A percentile compares a stretch with the other conserved stretches of the same genome.
Conservation (phyloP, 1,140 invertebrate genomes). For the Brachionus koreanus region DNA sequence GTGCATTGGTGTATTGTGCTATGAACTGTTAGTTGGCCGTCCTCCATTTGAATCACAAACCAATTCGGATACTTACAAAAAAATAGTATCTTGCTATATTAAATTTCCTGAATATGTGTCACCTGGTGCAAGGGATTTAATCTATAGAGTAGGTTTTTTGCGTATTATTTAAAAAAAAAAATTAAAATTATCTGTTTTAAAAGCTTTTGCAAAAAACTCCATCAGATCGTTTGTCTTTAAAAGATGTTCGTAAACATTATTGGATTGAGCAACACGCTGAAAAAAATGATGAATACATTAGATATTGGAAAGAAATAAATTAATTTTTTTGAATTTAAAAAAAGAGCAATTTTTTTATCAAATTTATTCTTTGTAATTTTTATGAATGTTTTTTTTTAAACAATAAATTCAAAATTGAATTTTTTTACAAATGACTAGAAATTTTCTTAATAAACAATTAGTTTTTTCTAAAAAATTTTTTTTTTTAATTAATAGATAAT, state of each 20-base stretch:
- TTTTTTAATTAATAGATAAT: no score
- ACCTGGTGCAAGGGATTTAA: constrained; percentile 14
- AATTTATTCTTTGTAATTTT: neutral
- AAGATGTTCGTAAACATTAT: constrained; percentile 28
- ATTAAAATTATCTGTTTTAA: no score
- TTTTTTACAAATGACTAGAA: neutral
- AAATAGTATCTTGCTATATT: constrained; percentile 31
- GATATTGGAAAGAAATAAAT: constrained; percentile 38
- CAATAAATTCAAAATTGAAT: no score
- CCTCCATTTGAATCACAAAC: constrained; percentile 69
- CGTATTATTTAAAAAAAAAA: no score
- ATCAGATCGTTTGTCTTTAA: constrained; percentile 12
- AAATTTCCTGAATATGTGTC: constrained; percentile 40
- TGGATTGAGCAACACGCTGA: constrained; percentile 43
- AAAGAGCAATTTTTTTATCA: neutral
- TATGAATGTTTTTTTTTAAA: neutral
- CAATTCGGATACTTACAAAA: constrained; percentile 6
- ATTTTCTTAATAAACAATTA: neutral
- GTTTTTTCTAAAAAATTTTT: no score
- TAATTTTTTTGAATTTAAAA: neutral
- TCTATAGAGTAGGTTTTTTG: neutral
- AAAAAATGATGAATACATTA: constrained; percentile 41
- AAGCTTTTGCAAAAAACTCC: constrained; percentile 32
- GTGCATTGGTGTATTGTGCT: constrained; percentile 94
- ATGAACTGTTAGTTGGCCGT: constrained; percentile 94